These are phyloP conservation scores for Phylloscopus whistleri DNA, from an alignment of 2,113 vertebrate genomes.

Conservation along the genomic window DNA sequence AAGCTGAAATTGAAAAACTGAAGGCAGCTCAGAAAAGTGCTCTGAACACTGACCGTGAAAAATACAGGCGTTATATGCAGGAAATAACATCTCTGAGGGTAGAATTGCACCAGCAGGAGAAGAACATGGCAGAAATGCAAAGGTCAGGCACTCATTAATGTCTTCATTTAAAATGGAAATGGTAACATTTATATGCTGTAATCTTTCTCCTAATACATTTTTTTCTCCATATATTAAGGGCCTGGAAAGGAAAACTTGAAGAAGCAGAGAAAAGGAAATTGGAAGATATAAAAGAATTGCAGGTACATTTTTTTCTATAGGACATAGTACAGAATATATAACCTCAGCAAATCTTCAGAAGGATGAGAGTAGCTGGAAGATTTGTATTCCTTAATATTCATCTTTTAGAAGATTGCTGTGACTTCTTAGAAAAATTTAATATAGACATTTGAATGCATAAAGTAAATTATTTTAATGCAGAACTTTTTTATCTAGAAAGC, in stretches of 20 bases:
- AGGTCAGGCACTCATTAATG: slow-evolving; percentile 67
- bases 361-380: neutral
- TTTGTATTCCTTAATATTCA: neutral
- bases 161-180: neutral
- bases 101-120: slow-evolving; percentile 87
- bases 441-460: neutral
- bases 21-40: slow-evolving; percentile 84
- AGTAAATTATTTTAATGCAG: neutral
- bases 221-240: slow-evolving; percentile 66
- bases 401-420: neutral
- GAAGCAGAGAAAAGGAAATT: slow-evolving; percentile 88
- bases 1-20: slow-evolving; percentile 94
- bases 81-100: slow-evolving; percentile 83
- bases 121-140: slow-evolving; percentile 85
- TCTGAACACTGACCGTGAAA: slow-evolving; percentile 81
- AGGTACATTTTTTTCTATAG: slow-evolving; percentile 70
- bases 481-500: slow-evolving; percentile 77
- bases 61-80: slow-evolving; percentile 82
- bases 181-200: neutral
- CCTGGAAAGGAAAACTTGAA: slow-evolving; percentile 91
- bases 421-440: neutral
- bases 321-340: neutral
- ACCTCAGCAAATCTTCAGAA: neutral
- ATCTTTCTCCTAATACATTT: neutral
- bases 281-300: slow-evolving; percentile 88